Evolutionary conservation across 2,888 invertebrate species (phyloP), one percentile per base, ranked within the genome.

Genomic region (Piscicola geometra): DNA sequence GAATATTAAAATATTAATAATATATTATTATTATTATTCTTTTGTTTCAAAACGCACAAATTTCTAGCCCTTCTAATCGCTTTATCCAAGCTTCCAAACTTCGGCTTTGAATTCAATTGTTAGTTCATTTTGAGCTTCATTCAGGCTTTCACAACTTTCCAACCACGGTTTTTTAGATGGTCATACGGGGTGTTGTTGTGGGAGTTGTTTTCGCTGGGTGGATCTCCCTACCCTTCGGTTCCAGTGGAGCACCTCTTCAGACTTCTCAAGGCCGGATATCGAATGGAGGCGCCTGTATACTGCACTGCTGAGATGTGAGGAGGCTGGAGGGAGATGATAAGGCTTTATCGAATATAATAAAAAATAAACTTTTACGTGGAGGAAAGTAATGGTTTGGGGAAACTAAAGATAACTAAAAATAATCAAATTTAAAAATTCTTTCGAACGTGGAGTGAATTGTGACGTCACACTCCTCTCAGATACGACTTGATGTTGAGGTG

Each of bases 201-300:
- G 77, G 77, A 77, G 41, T 32, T 77, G n/a, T 77, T 77, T 66
- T 76, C 77, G 9, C 30, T 77, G 56, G 77, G 77, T 35, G 77
- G 77, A 33, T 75, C 75, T 33, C 77, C 77, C 2, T 77, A 77
- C 66, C 77, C 77, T 5, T 77, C 77, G 33, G 75, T 77, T 18
- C 94, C 94, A 1, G 93, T 95, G 33, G 94, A 96, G 85, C 93
- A 94, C 83, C 89, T 99, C 81, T 95, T 94, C 87, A 92, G 93
- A 83, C 89, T 93, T 78, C 88, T 99, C 75, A 90, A 93, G 85
- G 91, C 91, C 71, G 97, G 96, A 0, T 92, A 94, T 83, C 89
- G 97, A 79, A 96, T 97, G 95, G 93, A 94, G 84, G 93, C 93
- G 81, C 98, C 98, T 9, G 91, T 93, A 0, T 93, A 94, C 85